Base-by-base conservation (phyloP, 2,113 vertebrate species). In the Vicugna pacos region DNA sequence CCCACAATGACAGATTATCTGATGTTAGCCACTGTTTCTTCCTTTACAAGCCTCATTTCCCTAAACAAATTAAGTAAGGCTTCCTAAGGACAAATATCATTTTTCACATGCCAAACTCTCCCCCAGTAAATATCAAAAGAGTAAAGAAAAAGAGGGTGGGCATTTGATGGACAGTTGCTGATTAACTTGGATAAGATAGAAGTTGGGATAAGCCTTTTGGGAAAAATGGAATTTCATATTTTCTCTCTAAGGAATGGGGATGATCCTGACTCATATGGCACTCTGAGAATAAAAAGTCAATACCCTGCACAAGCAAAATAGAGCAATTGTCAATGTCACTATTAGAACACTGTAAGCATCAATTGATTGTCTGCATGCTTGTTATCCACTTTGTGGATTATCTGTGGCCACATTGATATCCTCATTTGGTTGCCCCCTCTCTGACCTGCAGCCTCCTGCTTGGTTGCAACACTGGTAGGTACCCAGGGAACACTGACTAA, bases 371-470 rank as follows among this genome's bases (percentile, higher is more conserved):
- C 26, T 16, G n/a, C 19, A 14, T 20, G 20, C 86, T 96, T 93
- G 81, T 89, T 97, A 93, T 60, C 93, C 82, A 86, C 77, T 91
- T 64, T 58, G 89, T 60, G 82, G 62, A 70, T 81, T 93, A 42
- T 86, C 83, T 96, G 69, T 30, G 67, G 77, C 46, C 81, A 87
- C 52, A 64, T 1, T 17, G 80, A 85, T 28, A 58, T 28, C 79
- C 48, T 87, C 83, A 42, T 1, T 20, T 30, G 38, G 67, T 42
- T 48, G 48, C 14, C 67, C 52, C 65, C 46, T 52, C 72, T 65
- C 72, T 42, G 67, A 86, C 64, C 67, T 52, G 60, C n/a, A 91
- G 89, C 60, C 72, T 89, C 95, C 81, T 38, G 30, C 75, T 91
- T 76, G 62, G 76, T 28, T 24, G 38, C 13, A 56, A 6, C 9